Evolutionary conservation across 30 jellyfish, hydroid and myxozoan genomes (phyloP).

Genomic region (Pelagia noctiluca): DNA sequence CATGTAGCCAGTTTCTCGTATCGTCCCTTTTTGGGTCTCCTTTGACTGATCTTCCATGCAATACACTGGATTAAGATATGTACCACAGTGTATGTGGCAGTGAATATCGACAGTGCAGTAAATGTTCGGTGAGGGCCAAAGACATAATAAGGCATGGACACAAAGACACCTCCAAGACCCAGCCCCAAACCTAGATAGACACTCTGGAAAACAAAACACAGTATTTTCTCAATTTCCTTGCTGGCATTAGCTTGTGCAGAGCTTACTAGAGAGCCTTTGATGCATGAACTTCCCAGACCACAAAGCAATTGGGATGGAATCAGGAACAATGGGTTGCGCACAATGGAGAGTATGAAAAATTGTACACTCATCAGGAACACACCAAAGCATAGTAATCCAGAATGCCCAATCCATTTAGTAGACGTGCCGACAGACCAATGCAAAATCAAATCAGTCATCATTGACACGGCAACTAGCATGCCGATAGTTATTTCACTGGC

Average conservation of each 20-base stretch:
- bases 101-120: conserved; percentile 53
- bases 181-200: conserved; percentile 73
- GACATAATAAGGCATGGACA: conserved; percentile 62
- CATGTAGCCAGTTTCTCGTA: conserved; percentile 49
- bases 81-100: conserved; percentile 31
- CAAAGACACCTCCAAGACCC: conserved; percentile 71
- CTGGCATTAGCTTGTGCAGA: conserved; percentile 44
- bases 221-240: conserved; percentile 69
- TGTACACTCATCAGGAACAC: conserved; percentile 58
- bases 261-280: conserved; percentile 54
- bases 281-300: conserved; percentile 64
- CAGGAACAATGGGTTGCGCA: conserved; percentile 40
- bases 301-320: conserved; percentile 62
- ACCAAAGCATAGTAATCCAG: conserved; percentile 64
- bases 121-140: conserved; percentile 62
- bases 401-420: conserved; percentile 78
- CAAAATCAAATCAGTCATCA: conserved; percentile 63
- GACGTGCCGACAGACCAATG: conserved; percentile 71
- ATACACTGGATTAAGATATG: conserved; percentile 21
- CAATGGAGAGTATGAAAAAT: conserved; percentile 46
- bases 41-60: neutral
- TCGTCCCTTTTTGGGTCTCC: conserved; percentile 10
- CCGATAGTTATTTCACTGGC: conserved; percentile 70
- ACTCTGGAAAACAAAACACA: conserved; percentile 65
- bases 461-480: conserved; percentile 53